Evolutionary conservation across 2,888 invertebrate genomes (phyloP), one percentile per base, ranked within the genome.

Genomic region (Cinara cedri): DNA sequence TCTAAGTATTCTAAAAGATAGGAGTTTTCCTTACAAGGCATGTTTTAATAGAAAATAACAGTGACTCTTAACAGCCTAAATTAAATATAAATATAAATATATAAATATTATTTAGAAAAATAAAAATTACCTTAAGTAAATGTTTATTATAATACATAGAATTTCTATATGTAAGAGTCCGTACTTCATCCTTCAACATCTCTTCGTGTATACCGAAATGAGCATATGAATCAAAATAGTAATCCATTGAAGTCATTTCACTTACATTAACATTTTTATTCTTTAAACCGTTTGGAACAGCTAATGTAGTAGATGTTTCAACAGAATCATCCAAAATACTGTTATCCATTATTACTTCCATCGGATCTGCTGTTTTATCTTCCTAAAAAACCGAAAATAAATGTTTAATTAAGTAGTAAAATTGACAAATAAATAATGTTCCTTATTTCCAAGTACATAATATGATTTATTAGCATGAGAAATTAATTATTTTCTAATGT

Each of bases 121-220:
- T 60, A 42, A 6, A 34, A 65, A 81, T 81, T 82, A 84, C 84
- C 83, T 94, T 94, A 87, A 99, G 98, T 82, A 99, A 89, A 87
- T 99, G 99, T 87, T 95, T 97, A 87, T 99, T 99, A 88, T 99
- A 97, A 86, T 97, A 97, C 95, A 99, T 98, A 14, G 99, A 97
- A 86, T 98, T 98, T 76, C 98, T 92, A 87, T 99, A 99, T 1
- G 98, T 98, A 82, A 97, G 89, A 19, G 99, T 99, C 78, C 99
- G 90, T 44, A 99, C 97, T 89, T 99, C 98, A 87, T 99, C 99
- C 87, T 99, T 99, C 82, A 99, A 88, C 99, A 99, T 99, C 88
- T 99, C 99, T 88, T 99, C 99, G 86, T 99, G 99, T 84, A 99
- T 99, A 65, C 98, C 99, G 87, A 99, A 99, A 88, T 99, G 99